Conservation (phyloP, 1,140 invertebrate species). For the Choristoneura fumiferana region DNA sequence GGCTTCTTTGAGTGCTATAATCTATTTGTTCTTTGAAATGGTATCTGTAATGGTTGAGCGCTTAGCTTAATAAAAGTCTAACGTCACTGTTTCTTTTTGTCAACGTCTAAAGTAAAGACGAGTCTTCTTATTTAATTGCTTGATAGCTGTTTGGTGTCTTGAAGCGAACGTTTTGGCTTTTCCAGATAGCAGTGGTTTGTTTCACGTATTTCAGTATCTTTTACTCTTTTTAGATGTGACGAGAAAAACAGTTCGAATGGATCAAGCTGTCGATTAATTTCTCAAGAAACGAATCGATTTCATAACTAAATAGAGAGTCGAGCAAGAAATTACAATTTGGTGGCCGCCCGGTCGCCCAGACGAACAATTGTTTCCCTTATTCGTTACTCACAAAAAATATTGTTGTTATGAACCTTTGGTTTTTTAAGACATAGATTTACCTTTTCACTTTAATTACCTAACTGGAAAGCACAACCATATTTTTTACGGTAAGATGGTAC, state of each 20-base stretch:
- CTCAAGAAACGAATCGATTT: conserved; percentile 56
- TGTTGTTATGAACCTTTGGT: not conserved
- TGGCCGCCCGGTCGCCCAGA: not conserved
- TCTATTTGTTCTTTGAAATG: conserved; percentile 77
- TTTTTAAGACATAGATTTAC: not conserved
- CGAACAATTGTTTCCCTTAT: conserved; percentile 17
- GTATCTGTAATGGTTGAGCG: conserved; percentile 69
- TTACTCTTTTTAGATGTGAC: conserved; percentile 25
- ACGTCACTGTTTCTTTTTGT: conserved; percentile 44
- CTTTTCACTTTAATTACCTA: conserved; percentile 31
- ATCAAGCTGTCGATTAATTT: conserved; percentile 42
- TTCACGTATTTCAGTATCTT: conserved; percentile 23
- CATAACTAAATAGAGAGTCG: conserved; percentile 42
- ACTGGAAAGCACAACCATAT: too few species aligned
- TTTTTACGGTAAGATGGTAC: too few species aligned
- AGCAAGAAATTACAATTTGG: conserved; percentile 18
- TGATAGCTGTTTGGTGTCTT: not conserved
- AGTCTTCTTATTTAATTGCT: conserved; percentile 14
- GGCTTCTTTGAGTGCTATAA: conserved; percentile 76
- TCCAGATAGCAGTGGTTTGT: conserved; percentile 1
- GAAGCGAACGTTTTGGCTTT: not conserved
- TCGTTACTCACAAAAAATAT: conserved; percentile 17
- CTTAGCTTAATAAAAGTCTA: conserved; percentile 65
- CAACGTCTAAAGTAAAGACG: conserved; percentile 12
- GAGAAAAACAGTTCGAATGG: conserved; percentile 31